Conservation (phyloP, 2,888 invertebrate genomes). For the Drosophila eohydei region DNA sequence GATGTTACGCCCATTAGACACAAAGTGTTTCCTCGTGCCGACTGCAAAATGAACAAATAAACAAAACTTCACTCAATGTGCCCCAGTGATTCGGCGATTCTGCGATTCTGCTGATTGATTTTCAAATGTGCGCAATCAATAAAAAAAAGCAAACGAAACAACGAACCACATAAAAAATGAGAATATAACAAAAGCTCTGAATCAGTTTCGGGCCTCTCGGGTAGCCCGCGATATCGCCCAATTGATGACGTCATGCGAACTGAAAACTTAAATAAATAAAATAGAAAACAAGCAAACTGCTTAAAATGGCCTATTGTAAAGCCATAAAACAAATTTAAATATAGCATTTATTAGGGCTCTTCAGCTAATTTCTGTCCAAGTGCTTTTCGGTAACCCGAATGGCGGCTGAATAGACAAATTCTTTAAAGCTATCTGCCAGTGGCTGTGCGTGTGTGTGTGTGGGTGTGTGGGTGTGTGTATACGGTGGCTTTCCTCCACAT, state of each 20-base stretch:
- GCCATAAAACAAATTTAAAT: constrained; percentile 15
- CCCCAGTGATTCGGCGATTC: constrained; percentile 40
- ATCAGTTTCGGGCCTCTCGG: constrained; percentile 5
- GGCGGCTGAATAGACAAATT: constrained; percentile 6
- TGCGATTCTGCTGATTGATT: constrained; percentile 54
- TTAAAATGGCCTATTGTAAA: background rate
- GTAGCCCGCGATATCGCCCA: too few relatives aligned
- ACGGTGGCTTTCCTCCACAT: constrained; percentile 9
- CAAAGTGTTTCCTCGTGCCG: constrained; percentile 42
- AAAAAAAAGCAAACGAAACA: constrained; percentile 24
- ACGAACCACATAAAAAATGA: constrained; percentile 22
- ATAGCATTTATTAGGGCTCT: constrained; percentile 5
- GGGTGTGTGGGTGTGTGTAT: background rate
- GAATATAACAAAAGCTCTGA: constrained; percentile 10
- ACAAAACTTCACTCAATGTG: constrained; percentile 75
- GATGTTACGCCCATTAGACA: constrained; percentile 42
- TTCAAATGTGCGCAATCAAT: constrained; percentile 77
- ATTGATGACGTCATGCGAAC: constrained; percentile 56
- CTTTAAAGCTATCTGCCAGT: background rate
- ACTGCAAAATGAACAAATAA: constrained; percentile 63
- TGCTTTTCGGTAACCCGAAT: background rate
- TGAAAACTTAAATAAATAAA: constrained; percentile 53
- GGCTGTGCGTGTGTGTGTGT: background rate
- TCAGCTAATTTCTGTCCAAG: constrained; percentile 3
- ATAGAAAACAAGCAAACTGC: constrained; percentile 2